A percentile compares a stretch with the other conserved stretches of the same genome.
Conservation (phyloP, 2,888 invertebrate genomes). For the Imbricaverruca yamaguchii region DNA sequence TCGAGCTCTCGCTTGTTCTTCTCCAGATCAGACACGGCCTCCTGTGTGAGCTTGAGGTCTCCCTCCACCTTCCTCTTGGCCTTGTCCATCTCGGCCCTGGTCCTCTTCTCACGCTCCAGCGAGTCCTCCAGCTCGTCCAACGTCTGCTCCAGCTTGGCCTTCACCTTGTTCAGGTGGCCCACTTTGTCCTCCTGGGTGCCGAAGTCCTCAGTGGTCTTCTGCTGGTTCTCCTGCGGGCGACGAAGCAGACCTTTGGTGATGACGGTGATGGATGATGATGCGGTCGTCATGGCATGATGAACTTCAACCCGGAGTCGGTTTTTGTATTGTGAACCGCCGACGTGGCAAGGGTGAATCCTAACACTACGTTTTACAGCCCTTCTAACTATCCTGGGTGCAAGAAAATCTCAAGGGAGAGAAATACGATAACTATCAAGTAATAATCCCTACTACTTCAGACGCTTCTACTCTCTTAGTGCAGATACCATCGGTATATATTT, state of each 20-base stretch:
- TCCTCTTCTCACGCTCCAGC: conserved; percentile 97
- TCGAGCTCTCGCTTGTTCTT: conserved; percentile 97
- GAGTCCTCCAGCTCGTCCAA: conserved; percentile 98
- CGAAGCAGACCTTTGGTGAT: not conserved
- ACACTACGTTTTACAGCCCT: no score
- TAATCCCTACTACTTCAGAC: no score
- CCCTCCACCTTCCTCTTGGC: conserved; percentile 97
- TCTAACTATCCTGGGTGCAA: no score
- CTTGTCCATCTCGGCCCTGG: conserved; percentile 95
- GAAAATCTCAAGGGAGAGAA: no score
- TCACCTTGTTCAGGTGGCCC: conserved; percentile 98
- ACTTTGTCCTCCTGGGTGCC: conserved; percentile 95
- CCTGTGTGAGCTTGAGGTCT: conserved; percentile 96
- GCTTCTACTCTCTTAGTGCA: no score
- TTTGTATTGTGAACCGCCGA: no score
- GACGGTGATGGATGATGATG: not conserved
- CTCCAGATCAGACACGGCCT: conserved; percentile 92
- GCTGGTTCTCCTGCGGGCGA: conserved; percentile 49
- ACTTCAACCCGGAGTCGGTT: no score
- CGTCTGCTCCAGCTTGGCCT: conserved; percentile 96
- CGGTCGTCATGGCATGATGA: no score
- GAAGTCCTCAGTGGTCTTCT: conserved; percentile 38
- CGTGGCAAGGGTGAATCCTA: no score
- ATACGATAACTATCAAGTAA: no score
- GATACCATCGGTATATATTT: no score